These are phyloP conservation scores for Melinaea menophilus DNA, from an alignment of 2,888 invertebrate genomes.

Conservation along the genomic window DNA sequence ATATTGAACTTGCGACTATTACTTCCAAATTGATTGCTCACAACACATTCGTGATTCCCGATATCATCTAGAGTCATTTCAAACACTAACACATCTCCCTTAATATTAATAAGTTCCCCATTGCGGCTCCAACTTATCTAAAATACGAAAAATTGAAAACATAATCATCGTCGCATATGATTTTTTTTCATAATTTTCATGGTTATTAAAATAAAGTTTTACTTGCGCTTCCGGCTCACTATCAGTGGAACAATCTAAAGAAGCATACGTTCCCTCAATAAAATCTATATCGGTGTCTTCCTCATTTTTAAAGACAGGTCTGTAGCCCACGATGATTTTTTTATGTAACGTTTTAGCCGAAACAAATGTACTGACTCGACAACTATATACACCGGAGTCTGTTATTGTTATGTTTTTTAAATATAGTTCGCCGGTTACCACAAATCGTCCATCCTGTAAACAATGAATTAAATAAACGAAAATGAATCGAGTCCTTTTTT, in stretches of 20 bases:
- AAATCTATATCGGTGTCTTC: slow-evolving; percentile 38
- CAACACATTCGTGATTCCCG: slow-evolving; percentile 50
- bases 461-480: neutral
- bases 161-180: too few relatives aligned
- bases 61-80: slow-evolving; percentile 36
- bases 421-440: slow-evolving; percentile 34
- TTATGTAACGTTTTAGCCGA: slow-evolving; percentile 36
- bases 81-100: slow-evolving; percentile 33
- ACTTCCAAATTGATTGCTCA: slow-evolving; percentile 45
- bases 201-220: slow-evolving; percentile 9
- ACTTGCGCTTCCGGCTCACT: slow-evolving; percentile 47
- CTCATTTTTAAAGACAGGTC: slow-evolving; percentile 41
- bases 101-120: slow-evolving; percentile 32
- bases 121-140: slow-evolving; percentile 49
- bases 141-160: neutral
- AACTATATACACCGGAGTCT: slow-evolving; percentile 50
- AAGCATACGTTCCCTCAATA: slow-evolving; percentile 23
- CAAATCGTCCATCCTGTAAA: slow-evolving; percentile 39
- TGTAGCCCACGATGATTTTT: slow-evolving; percentile 41
- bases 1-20: slow-evolving; percentile 44
- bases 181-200: too few relatives aligned
- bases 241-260: slow-evolving; percentile 42
- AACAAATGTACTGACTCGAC: slow-evolving; percentile 43
- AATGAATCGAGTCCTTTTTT: too few relatives aligned
- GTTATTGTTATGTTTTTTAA: slow-evolving; percentile 33